Conservation (phyloP, 2,113 vertebrate genomes). For the Zosterops japonicus region DNA sequence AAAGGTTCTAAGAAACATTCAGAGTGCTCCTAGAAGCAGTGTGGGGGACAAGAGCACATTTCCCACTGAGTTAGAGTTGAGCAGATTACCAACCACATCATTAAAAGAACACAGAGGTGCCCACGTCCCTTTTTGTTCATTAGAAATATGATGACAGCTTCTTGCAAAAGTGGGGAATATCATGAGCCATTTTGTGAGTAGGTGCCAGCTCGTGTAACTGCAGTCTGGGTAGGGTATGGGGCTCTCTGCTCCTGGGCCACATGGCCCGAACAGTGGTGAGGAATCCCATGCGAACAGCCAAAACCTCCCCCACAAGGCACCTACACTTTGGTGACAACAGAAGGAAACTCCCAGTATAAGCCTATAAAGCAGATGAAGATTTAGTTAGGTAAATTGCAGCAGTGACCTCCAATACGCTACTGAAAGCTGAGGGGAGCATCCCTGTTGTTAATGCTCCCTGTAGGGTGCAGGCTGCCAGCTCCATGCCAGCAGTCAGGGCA, state of each 20-base stretch:
- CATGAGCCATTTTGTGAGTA: neutral
- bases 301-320: neutral
- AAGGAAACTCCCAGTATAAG: neutral
- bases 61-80: neutral
- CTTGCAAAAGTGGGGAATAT: neutral
- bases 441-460: neutral
- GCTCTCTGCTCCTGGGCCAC: neutral
- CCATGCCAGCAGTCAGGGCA: neutral
- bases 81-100: neutral
- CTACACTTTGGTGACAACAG: neutral
- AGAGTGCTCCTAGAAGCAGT: neutral
- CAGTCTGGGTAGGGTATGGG: neutral
- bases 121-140: neutral
- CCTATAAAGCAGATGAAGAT: neutral
- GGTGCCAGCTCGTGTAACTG: neutral
- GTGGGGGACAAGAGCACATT: neutral
- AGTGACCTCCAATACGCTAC: neutral
- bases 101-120: neutral
- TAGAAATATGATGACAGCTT: neutral
- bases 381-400: neutral
- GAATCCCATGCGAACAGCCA: neutral
- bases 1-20: neutral
- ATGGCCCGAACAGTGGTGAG: neutral
- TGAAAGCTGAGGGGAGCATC: fast-evolving
- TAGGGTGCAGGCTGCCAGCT: neutral